A percentile compares a stretch with the other conserved stretches of the same genome.
Evolutionary conservation across 2,113 vertebrate species (phyloP).

Genomic region (Agelaius tricolor): DNA sequence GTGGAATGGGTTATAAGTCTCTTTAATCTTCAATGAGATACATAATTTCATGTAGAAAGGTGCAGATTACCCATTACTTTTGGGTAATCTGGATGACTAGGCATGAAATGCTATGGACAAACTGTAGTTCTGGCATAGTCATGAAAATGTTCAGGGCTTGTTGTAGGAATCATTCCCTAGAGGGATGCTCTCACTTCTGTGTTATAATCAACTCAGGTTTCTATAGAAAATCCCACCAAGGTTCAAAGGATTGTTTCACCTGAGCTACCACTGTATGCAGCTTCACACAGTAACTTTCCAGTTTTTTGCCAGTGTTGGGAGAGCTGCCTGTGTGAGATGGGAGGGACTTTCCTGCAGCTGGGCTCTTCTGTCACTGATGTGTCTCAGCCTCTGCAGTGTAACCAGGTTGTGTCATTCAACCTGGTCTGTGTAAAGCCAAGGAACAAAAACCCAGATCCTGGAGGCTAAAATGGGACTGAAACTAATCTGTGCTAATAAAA

Average conservation of each 20-base stretch:
- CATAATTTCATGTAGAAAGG: not conserved
- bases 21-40: not conserved
- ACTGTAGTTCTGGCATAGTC: not conserved
- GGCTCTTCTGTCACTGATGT: not conserved
- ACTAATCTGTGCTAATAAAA: not conserved
- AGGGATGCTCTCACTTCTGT: not conserved
- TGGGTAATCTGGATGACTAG: not conserved
- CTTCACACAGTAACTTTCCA: not conserved
- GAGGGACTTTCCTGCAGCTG: not conserved
- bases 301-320: not conserved
- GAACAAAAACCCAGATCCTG: not conserved
- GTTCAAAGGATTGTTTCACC: not conserved
- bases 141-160: not conserved
- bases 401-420: not conserved
- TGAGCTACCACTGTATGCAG: not conserved
- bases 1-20: not conserved
- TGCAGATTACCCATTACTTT: too few species aligned
- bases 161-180: not conserved
- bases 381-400: rapidly evolving
- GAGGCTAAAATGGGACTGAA: not conserved
- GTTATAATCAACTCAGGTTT: not conserved
- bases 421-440: not conserved
- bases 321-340: not conserved
- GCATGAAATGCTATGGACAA: not conserved
- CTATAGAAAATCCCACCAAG: not conserved